Conservation (phyloP, 2,888 invertebrate genomes). For the Drosophila kuntzei region DNA sequence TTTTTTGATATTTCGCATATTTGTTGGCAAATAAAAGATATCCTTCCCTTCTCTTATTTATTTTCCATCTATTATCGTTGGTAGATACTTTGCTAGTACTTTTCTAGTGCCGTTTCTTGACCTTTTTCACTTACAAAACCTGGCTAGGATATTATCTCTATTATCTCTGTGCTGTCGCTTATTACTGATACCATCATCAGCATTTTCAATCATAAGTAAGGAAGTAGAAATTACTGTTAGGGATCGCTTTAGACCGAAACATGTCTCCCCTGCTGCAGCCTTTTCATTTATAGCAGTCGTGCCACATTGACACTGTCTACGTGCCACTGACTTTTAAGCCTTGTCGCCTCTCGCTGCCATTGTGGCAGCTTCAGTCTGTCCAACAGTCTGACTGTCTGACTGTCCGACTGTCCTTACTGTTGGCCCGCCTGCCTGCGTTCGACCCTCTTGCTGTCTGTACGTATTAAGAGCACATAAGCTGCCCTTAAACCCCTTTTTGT, state of each 20-base stretch:
- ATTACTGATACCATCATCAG: slow-evolving; percentile 30
- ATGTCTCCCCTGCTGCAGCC: slow-evolving; percentile 9
- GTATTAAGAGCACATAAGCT: slow-evolving; percentile 74
- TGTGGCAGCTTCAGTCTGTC: slow-evolving; percentile 10
- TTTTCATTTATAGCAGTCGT: slow-evolving; percentile 29
- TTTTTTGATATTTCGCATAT: background rate
- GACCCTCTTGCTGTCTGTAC: slow-evolving; percentile 35
- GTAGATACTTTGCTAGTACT: background rate
- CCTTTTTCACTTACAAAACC: background rate
- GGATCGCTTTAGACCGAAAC: slow-evolving; percentile 17
- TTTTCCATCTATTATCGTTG: too few relatives aligned
- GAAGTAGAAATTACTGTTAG: slow-evolving; percentile 36
- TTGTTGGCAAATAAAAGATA: too few relatives aligned
- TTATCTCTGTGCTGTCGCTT: slow-evolving; percentile 15
- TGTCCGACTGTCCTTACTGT: background rate
- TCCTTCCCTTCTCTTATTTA: too few relatives aligned
- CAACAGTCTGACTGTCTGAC: background rate
- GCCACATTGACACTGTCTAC: slow-evolving; percentile 32
- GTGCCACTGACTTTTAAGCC: slow-evolving; percentile 61
- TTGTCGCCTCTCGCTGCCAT: slow-evolving; percentile 42
- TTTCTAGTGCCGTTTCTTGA: background rate
- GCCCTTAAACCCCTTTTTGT: slow-evolving; percentile 72
- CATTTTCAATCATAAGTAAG: slow-evolving; percentile 48
- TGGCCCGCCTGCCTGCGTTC: slow-evolving; percentile 4
- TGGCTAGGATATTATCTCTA: background rate